Percentiles rank a stretch among this genome's conserved stretches.
Conservation (phyloP, 2,797 vertebrate genomes). For the Diplodus puntazzo region DNA sequence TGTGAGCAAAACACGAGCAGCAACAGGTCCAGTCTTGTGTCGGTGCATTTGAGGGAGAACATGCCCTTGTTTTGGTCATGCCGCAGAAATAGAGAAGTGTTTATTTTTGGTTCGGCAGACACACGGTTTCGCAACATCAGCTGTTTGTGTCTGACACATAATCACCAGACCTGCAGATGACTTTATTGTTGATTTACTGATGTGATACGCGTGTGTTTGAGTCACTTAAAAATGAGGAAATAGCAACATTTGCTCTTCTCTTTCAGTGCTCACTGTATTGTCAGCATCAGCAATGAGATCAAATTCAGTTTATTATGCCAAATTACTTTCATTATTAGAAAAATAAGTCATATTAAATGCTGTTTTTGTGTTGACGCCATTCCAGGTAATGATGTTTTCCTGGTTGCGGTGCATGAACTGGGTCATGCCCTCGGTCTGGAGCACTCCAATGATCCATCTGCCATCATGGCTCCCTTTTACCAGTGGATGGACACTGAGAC, state of each 20-base stretch:
- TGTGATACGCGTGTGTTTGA: conserved; percentile 27
- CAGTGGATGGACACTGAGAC: conserved; percentile 96
- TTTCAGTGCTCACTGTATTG: not conserved
- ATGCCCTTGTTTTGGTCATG: not conserved
- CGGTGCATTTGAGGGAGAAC: conserved; percentile 3
- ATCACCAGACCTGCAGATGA: conserved; percentile 34
- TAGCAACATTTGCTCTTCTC: not conserved
- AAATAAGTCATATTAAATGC: not conserved
- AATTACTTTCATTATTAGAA: not conserved
- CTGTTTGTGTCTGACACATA: conserved; percentile 41
- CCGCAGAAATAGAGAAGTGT: conserved; percentile 36
- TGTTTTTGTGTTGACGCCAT: conserved; percentile 25
- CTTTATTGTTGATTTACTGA: conserved; percentile 35
- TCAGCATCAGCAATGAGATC: not conserved
- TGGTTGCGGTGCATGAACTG: conserved; percentile 93
- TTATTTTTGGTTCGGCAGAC: conserved; percentile 46
- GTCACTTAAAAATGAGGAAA: conserved; percentile 46
- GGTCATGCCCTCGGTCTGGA: conserved; percentile 94
- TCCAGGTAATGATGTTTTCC: conserved; percentile 92
- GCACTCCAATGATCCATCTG: conserved; percentile 93
- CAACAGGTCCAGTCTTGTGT: conserved; percentile 54
- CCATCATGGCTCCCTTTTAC: conserved; percentile 97
- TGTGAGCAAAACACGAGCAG: conserved; percentile 27
- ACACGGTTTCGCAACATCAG: conserved; percentile 30
- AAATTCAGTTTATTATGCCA: not conserved